These are phyloP conservation scores for Centruroides sculpturatus DNA, from an alignment of 1,140 invertebrate genomes.

Conservation along the genomic window DNA sequence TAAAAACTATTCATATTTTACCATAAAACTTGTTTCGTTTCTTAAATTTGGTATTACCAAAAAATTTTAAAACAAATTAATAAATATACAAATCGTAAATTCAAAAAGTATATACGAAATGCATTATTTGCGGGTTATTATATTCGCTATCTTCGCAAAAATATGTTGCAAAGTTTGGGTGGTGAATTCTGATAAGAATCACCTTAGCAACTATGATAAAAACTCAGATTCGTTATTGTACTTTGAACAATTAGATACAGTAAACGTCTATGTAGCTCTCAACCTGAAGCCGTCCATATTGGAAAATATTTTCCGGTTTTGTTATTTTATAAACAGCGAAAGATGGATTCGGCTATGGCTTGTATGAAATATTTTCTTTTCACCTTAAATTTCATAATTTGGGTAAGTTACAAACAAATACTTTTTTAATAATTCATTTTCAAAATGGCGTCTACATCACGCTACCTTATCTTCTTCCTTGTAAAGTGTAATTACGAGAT, in stretches of 20 bases:
- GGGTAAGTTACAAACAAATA: conserved; percentile 8
- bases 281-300: neutral
- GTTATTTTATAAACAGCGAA: neutral
- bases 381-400: conserved; percentile 16
- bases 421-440: neutral
- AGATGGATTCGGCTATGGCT: conserved; percentile 3
- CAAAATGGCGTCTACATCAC: neutral
- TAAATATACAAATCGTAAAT: too few relatives aligned
- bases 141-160: neutral
- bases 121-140: too few relatives aligned
- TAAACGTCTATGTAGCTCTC: neutral
- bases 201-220: neutral
- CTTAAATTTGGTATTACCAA: too few relatives aligned
- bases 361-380: conserved; percentile 18
- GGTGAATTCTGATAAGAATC: neutral
- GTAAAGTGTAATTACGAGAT: too few relatives aligned
- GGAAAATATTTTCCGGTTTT: too few relatives aligned
- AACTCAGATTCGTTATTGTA: neutral
- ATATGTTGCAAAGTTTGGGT: neutral
- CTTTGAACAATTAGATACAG: neutral
- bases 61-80: too few relatives aligned
- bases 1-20: too few relatives aligned
- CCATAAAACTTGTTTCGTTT: too few relatives aligned
- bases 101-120: too few relatives aligned
- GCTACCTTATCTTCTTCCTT: neutral